Conservation (phyloP, 1,140 invertebrate genomes). For the Chironomus tepperi region DNA sequence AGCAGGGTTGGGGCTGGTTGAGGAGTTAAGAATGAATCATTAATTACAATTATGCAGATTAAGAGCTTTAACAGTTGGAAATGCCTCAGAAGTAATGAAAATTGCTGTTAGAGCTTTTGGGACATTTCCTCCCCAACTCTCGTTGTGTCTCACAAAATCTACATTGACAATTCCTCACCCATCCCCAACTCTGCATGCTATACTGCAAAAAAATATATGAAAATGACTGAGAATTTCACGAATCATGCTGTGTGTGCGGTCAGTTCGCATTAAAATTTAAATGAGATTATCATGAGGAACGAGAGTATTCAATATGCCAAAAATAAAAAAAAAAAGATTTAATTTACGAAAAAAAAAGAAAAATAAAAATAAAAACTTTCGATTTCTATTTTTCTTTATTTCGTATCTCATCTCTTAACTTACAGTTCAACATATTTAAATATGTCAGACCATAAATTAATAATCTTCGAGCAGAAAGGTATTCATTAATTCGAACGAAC, state of each 20-base stretch:
- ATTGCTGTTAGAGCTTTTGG: too few relatives aligned
- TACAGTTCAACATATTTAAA: not conserved
- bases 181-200: not conserved
- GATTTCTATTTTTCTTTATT: not conserved
- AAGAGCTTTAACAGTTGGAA: too few relatives aligned
- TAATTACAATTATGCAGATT: too few relatives aligned
- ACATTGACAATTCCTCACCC: too few relatives aligned
- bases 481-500: not conserved
- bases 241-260: not conserved
- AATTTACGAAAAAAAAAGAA: not conserved
- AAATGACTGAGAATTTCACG: not conserved
- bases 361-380: too few relatives aligned
- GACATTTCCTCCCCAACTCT: too few relatives aligned
- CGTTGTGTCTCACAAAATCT: too few relatives aligned
- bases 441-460: slow-evolving; percentile 4
- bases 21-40: too few relatives aligned
- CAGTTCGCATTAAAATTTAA: not conserved
- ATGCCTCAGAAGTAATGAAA: too few relatives aligned
- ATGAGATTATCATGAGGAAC: not conserved
- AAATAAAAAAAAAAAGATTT: not conserved
- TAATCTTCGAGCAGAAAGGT: not conserved
- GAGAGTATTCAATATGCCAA: not conserved
- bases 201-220: not conserved
- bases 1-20: too few relatives aligned
- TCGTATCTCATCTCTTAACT: not conserved